phyloP scores from a whole-genome alignment of 2,888 invertebrate species.

The Acrocera orbiculus region DNA sequence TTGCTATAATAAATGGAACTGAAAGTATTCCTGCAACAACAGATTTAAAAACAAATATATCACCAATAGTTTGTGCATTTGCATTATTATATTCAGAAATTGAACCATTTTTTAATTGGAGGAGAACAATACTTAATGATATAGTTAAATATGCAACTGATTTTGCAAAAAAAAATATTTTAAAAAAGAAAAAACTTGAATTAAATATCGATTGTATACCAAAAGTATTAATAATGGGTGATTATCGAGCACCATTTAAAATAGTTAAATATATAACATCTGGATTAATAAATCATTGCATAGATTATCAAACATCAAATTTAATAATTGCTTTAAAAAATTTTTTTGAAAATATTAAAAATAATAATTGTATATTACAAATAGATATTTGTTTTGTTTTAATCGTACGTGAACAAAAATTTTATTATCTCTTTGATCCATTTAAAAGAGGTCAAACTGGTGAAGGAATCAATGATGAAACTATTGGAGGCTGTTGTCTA shows the following conservation, averaged over 20 bases:
- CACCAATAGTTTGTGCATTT: constrained; percentile 30
- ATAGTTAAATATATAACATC: constrained; percentile 20
- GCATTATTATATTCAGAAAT: constrained; percentile 47
- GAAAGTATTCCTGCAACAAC: too few relatives aligned
- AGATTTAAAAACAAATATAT: not conserved
- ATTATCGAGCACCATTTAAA: constrained; percentile 19
- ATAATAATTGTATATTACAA: constrained; percentile 31
- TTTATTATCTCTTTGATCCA: constrained; percentile 47
- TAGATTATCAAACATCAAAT: constrained; percentile 16
- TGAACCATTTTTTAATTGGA: constrained; percentile 46
- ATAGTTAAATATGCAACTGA: constrained; percentile 21
- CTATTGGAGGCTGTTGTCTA: constrained; percentile 35
- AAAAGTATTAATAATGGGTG: constrained; percentile 30
- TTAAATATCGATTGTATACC: constrained; percentile 23
- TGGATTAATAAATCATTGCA: constrained; percentile 18
- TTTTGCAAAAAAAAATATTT: constrained; percentile 19
- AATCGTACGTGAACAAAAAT: constrained; percentile 44
- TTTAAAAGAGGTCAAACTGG: constrained; percentile 44
- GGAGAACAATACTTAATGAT: constrained; percentile 38
- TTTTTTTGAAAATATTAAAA: constrained; percentile 19
- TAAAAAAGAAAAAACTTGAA: constrained; percentile 18
- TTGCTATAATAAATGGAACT: not conserved
- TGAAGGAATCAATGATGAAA: constrained; percentile 32
- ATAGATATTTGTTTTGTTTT: constrained; percentile 41
- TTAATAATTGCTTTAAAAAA: constrained; percentile 18